These are phyloP conservation scores for Heliocidaris erythrogramma DNA, from an alignment of 35 echinoderm and acorn worm genomes.

Conservation along the genomic window DNA sequence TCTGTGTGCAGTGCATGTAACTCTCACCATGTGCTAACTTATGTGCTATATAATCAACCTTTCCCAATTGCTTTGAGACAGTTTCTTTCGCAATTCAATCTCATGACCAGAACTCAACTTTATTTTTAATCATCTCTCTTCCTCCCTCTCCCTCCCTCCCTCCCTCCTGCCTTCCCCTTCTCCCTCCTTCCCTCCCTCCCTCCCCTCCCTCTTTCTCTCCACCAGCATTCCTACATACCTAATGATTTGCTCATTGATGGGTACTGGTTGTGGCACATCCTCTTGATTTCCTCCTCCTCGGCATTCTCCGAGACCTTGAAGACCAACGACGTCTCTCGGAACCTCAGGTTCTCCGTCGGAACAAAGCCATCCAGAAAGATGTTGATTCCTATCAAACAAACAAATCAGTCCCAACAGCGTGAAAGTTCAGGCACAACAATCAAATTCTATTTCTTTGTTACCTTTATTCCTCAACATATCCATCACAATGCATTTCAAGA, in stretches of 20 bases:
- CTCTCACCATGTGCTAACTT: too few species aligned
- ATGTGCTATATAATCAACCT: too few species aligned
- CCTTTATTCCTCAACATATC: too few species aligned
- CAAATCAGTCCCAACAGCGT: background rate
- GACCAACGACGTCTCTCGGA: constrained; percentile 84
- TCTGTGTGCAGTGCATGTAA: too few species aligned
- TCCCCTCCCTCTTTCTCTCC: background rate
- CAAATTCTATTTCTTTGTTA: too few species aligned
- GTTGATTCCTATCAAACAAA: constrained; percentile 77
- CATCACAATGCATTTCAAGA: too few species aligned
- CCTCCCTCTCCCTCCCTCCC: background rate
- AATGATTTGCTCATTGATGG: constrained; percentile 82
- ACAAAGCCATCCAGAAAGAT: constrained; percentile 97
- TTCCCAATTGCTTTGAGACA: too few species aligned
- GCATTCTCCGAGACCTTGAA: constrained; percentile 94
- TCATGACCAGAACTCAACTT: too few species aligned
- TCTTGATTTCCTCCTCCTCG: constrained; percentile 89
- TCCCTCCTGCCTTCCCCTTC: background rate
- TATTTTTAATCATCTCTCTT: too few species aligned
- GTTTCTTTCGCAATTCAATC: too few species aligned
- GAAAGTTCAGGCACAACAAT: too few species aligned
- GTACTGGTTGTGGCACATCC: constrained; percentile 74
- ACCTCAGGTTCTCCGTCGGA: constrained; percentile 90
- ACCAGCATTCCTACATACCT: constrained; percentile 43
- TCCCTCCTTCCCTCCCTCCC: background rate